Evolutionary conservation across 2,797 vertebrate species (phyloP).

Genomic region (Cephalopachus bancanus): DNA sequence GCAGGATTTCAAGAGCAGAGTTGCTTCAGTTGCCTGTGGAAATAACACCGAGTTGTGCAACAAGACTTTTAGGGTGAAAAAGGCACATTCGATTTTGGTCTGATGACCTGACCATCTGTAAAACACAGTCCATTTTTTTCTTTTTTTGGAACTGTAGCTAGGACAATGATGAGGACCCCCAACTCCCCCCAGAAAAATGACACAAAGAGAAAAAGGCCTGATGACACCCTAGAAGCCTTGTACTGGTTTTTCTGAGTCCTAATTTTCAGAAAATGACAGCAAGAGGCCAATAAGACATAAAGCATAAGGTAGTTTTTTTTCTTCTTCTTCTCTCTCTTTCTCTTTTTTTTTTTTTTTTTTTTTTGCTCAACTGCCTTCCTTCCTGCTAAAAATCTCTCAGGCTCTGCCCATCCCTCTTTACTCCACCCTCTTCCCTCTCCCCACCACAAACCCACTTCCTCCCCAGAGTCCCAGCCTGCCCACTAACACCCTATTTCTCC

Average conservation of each 20-base stretch:
- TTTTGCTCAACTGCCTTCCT: constrained; percentile 75
- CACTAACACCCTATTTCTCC: not conserved
- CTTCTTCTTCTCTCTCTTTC: not conserved
- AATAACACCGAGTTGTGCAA: constrained; percentile 78
- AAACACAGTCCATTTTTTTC: not conserved
- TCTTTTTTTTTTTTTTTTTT: not conserved
- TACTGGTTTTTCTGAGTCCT: constrained; percentile 34
- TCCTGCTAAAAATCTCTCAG: constrained; percentile 73
- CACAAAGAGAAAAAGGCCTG: not conserved
- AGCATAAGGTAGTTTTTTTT: not conserved
- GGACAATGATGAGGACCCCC: not conserved
- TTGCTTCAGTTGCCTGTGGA: constrained; percentile 80
- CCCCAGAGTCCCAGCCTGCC: not conserved
- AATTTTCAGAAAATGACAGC: constrained; percentile 67
- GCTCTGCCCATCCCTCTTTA: not conserved
- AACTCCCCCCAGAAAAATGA: no score
- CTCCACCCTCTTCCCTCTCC: not conserved
- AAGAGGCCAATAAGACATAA: constrained; percentile 15
- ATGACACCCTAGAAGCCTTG: not conserved
- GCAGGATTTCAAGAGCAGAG: constrained; percentile 75
- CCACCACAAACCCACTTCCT: constrained; percentile 79
- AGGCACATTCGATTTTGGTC: not conserved
- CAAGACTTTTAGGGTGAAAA: constrained; percentile 64
- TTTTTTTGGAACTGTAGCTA: not conserved
- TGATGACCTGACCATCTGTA: not conserved